Base-by-base conservation (phyloP, 2,888 invertebrate species). In the Philaethria dido region DNA sequence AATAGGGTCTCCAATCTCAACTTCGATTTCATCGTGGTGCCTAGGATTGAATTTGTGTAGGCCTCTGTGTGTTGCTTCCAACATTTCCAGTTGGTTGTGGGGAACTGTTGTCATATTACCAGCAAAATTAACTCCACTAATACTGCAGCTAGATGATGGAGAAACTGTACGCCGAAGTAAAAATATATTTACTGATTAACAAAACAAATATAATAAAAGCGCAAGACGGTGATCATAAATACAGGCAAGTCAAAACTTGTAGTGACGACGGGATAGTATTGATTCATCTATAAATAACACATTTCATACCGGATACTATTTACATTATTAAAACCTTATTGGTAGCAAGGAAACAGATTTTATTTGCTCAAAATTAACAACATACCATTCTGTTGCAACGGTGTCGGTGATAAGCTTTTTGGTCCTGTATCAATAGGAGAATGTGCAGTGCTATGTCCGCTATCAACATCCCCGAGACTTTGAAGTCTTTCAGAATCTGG, bases 1-100 rank as follows among this genome's bases (percentile, higher is more conserved):
- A 73, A 99, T 95, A 0, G 99, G 98, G 88, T 99, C 99, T 0
- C 99, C 99, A 68, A 99, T 98, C 92, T 99, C 99, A 36, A 99
- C 94, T 84, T 98, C 97, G 71, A 99, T 96, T 91, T 99, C 99
- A 79, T 99, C 99, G 72, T 96, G 96, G 86, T 99, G 99, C 69
- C 99, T 94, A 0, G 99, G 98, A 78, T 99, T 95, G 82, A 99
- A 99, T 84, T 98, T 98, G 87, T 99, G 98, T 84, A 99, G 93
- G 8, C 98, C 99, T 80, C 99, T 94, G 84, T 99, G 99, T 25
- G 99, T 99, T 2, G 98, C 98, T 90, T 98, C 98, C 44, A 98
- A 93, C 89, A 97, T 95, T 87, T 97, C 97, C 62, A 97, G 88
- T 80, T 96, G 96, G 70, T 95, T 95, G 78, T 96, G 97, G 3